Conservation (phyloP, 2,888 invertebrate genomes). For the Hyposoter didymator region DNA sequence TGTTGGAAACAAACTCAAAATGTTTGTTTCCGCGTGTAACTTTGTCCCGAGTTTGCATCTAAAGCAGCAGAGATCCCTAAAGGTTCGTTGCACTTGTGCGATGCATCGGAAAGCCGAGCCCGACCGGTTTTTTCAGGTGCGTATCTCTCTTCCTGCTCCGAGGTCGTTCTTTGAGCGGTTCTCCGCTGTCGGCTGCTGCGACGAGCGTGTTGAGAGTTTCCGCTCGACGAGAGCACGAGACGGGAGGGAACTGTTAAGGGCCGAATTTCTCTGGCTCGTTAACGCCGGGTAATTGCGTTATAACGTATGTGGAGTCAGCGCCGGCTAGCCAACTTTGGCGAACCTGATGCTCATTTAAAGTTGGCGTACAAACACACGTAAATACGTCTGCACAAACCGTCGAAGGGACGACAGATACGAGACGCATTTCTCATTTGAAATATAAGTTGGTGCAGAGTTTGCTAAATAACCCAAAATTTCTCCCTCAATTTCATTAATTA, state of each 20-base stretch:
- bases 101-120: constrained; percentile 23
- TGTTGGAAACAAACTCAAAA: neutral
- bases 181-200: constrained; percentile 43
- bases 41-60: neutral
- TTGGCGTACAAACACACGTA: neutral
- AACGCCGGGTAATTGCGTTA: constrained; percentile 75
- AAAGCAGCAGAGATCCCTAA: neutral
- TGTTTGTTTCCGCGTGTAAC: neutral
- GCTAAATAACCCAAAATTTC: neutral
- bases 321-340: constrained; percentile 18
- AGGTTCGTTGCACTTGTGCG: constrained; percentile 41
- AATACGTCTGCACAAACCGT: constrained; percentile 15
- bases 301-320: constrained; percentile 67
- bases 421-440: neutral
- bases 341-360: constrained; percentile 35
- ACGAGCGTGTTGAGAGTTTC: constrained; percentile 34
- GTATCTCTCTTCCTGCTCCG: constrained; percentile 20
- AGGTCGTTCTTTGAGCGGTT: constrained; percentile 40
- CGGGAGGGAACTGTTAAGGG: constrained; percentile 24
- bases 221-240: constrained; percentile 17
- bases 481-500: neutral
- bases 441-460: neutral
- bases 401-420: neutral
- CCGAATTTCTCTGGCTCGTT: constrained; percentile 69
- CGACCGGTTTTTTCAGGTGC: constrained; percentile 44